phyloP scores from a whole-genome alignment of 1,140 invertebrate genomes.

The Pogonomyrmex californicus region DNA sequence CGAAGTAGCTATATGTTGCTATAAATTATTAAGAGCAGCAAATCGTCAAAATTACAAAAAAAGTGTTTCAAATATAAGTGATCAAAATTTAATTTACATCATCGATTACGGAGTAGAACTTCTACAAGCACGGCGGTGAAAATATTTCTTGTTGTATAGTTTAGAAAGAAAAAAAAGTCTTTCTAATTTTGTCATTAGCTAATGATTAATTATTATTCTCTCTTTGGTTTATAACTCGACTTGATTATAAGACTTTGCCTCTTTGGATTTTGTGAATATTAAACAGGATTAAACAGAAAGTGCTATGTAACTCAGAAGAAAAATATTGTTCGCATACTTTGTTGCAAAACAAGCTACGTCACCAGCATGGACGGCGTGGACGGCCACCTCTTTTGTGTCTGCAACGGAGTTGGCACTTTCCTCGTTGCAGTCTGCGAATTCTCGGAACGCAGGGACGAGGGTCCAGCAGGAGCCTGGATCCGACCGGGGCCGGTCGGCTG shows the following conservation, averaged over 20 bases:
- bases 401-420: conserved; percentile 66
- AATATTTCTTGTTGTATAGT: neutral
- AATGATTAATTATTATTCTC: neutral
- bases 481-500: conserved; percentile 47
- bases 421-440: conserved; percentile 60
- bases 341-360: conserved; percentile 46
- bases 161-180: neutral
- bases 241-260: neutral
- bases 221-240: neutral
- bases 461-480: conserved; percentile 39
- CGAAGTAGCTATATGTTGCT: neutral
- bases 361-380: neutral
- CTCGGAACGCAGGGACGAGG: conserved; percentile 59
- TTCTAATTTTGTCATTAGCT: neutral
- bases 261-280: neutral
- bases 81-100: neutral
- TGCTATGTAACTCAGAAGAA: conserved; percentile 15
- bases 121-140: neutral
- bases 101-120: neutral
- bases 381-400: conserved; percentile 42
- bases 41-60: neutral
- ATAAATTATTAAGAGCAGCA: conserved; percentile 14
- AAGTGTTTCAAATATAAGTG: neutral
- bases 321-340: conserved; percentile 44
- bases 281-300: neutral